Evolutionary conservation across 1,140 invertebrate species (phyloP).

Genomic region (Heterodera carotae): DNA sequence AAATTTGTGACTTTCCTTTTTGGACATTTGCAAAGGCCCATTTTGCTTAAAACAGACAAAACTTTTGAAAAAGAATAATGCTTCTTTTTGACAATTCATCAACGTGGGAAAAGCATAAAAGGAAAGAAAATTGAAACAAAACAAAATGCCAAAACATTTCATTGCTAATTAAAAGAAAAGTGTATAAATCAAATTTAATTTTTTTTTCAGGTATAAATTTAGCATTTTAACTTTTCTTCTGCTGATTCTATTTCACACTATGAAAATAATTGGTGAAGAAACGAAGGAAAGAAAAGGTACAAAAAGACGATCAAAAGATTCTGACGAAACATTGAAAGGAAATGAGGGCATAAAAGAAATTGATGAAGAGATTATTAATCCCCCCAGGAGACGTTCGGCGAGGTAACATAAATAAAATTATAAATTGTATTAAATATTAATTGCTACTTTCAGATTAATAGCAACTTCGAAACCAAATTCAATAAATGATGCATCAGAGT

Average conservation of each 20-base stretch:
- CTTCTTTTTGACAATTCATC: too few species aligned
- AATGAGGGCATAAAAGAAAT: background rate
- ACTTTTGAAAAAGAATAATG: background rate
- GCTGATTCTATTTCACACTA: background rate
- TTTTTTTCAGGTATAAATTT: too few species aligned
- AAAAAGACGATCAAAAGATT: slow-evolving; percentile 4
- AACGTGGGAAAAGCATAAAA: background rate
- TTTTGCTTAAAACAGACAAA: slow-evolving; percentile 65
- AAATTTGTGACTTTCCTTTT: slow-evolving; percentile 92
- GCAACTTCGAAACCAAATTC: slow-evolving; percentile 4
- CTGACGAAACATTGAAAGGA: background rate
- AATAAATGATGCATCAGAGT: background rate
- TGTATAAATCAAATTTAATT: background rate
- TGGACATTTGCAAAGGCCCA: slow-evolving; percentile 97
- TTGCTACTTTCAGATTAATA: background rate
- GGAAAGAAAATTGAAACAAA: background rate
- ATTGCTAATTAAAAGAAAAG: too few species aligned
- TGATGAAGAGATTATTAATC: background rate
- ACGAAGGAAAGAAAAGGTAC: background rate
- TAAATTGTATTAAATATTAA: background rate
- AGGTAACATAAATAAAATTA: background rate
- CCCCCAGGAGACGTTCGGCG: slow-evolving; percentile 7
- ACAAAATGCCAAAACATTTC: too few species aligned
- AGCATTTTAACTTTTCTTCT: too few species aligned
- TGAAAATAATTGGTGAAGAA: background rate